Evolutionary conservation across 1,140 invertebrate species (phyloP), one percentile per base, ranked within the genome.

Genomic region (Drosophila funebris): DNA sequence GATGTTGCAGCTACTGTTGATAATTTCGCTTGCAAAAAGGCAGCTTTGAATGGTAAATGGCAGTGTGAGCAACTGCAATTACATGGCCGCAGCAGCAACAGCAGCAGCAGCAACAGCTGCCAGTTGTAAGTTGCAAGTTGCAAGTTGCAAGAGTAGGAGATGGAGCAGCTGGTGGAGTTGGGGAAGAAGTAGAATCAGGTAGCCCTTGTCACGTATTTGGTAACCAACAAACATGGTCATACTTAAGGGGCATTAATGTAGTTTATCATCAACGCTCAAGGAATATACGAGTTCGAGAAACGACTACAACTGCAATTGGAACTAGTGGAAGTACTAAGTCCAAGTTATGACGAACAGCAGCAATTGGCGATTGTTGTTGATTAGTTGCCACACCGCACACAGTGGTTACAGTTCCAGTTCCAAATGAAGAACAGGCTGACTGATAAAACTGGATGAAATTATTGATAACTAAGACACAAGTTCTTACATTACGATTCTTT

Each of bases 181-280:
- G 29, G 11, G 9, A 22, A 56, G 27, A 18, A 52, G n/a, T 46
- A 29, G 20, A 36, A 36, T 50, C 58, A 36, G 29, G 20, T 50
- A 39, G 73, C 78, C 53, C 75, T 88, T 73, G 60, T 82, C 82
- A 87, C 82, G 83, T 82, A 81, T 75, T 87, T 74, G 63, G 68
- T 73, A 62, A 73, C 58, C 68, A 75, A 57, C 82, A 75, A 73
- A 88, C 78, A 87, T 88, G 83, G 82, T 71, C 83, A 87, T 88
- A 82, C 78, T 87, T 87, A 88, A 81, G 82, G 71, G 43, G 72
- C 82, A 87, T 60, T 87, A 87, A 87, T 87, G 83, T 87, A 80
- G 78, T 87, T 88, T 62, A 88, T 87, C 82, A 82, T 62, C 66
- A 27, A 36, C 24, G 41, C 52, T 20, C 58, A 27, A 41, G 56